Evolutionary conservation across 2,113 vertebrate species (phyloP).

Genomic region (Chaenogobius annularis): DNA sequence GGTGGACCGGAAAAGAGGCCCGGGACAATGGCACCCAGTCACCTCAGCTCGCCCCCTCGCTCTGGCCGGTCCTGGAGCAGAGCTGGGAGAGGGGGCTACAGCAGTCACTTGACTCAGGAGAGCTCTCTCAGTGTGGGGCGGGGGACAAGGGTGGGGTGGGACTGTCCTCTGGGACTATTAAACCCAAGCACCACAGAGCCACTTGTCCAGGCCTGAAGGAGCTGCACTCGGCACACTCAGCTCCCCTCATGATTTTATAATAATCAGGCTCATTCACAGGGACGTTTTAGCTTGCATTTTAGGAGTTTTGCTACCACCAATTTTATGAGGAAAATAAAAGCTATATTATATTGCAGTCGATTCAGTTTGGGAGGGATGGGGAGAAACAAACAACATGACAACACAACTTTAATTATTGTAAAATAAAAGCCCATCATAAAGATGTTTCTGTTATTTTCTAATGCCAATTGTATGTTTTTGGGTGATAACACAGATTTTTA

Average conservation of each 20-base stretch:
- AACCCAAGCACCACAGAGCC: slow-evolving; percentile 60
- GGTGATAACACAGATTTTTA: no score
- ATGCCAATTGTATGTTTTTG: no score
- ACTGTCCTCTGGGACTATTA: slow-evolving; percentile 61
- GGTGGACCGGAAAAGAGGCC: slow-evolving; percentile 53
- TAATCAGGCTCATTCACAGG: slow-evolving; percentile 33
- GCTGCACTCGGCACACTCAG: slow-evolving; percentile 46
- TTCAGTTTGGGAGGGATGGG: no score
- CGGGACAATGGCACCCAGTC: slow-evolving; percentile 58
- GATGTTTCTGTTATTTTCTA: no score
- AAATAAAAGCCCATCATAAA: no score
- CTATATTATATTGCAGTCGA: no score
- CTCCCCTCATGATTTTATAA: slow-evolving; percentile 47
- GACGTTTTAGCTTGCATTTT: slow-evolving; percentile 3
- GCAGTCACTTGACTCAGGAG: slow-evolving; percentile 73
- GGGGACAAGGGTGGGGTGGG: slow-evolving; percentile 35
- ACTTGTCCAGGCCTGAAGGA: slow-evolving; percentile 50
- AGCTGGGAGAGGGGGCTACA: slow-evolving; percentile 53
- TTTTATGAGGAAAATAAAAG: no score
- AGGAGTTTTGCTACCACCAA: not conserved
- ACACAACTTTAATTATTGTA: no score
- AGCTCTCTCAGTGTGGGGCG: slow-evolving; percentile 47
- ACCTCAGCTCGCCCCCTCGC: slow-evolving; percentile 51
- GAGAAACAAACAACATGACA: no score
- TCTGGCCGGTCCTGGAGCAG: slow-evolving; percentile 59